Evolutionary conservation across 64 coral and sea anemone species (phyloP).

Genomic region (Pocillopora damicornis): DNA sequence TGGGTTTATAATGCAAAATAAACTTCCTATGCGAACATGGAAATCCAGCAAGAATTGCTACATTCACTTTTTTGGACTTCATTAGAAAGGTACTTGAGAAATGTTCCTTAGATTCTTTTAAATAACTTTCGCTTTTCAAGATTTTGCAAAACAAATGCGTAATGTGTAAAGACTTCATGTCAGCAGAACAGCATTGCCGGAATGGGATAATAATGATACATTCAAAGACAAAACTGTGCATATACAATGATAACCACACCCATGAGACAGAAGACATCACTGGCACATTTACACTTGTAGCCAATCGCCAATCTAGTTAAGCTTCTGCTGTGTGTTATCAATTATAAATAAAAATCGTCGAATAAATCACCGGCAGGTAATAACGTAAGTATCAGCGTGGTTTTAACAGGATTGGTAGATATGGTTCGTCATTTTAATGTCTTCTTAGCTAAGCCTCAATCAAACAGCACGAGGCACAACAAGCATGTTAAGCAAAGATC

Average conservation of each 20-base stretch:
- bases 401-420: neutral
- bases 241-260: neutral
- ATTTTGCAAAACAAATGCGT: neutral
- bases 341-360: conserved; percentile 6
- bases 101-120: neutral
- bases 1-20: neutral
- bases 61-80: neutral
- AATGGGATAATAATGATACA: neutral
- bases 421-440: neutral
- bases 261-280: neutral
- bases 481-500: neutral
- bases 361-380: neutral
- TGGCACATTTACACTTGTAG: neutral
- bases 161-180: neutral
- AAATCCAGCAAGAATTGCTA: neutral
- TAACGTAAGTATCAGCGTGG: neutral
- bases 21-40: neutral
- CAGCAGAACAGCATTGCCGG: neutral
- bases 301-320: neutral
- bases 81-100: neutral
- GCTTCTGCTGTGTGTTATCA: neutral
- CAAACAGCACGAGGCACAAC: neutral
- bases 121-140: neutral
- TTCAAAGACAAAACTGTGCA: neutral
- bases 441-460: neutral